phyloP scores from a whole-genome alignment of 2,888 invertebrate genomes.

The Imbricaverruca yamaguchii region DNA sequence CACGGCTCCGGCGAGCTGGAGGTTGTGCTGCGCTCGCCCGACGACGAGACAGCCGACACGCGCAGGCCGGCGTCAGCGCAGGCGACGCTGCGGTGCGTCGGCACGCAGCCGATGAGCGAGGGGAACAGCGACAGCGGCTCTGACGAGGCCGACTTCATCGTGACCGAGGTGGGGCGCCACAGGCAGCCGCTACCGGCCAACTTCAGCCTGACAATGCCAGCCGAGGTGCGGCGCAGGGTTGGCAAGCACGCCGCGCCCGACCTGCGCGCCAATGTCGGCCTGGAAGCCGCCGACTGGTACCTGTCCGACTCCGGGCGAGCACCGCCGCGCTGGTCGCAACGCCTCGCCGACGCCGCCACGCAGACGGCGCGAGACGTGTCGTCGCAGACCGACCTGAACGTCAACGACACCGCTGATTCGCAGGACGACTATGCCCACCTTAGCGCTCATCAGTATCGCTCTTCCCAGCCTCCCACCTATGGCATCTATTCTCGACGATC shows the following conservation, averaged over 20 bases:
- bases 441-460: not conserved
- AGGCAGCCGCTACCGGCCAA: not conserved
- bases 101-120: not conserved
- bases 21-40: not conserved
- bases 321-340: not conserved
- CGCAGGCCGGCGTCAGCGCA: not conserved
- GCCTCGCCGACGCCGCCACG: not conserved
- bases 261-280: too few relatives aligned
- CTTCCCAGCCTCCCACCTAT: not conserved
- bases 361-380: not conserved
- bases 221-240: not conserved
- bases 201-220: not conserved
- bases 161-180: not conserved
- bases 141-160: not conserved
- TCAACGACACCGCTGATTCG: not conserved
- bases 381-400: not conserved
- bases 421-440: not conserved
- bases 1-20: constrained; percentile 8
- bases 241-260: not conserved
- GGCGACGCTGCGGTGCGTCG: not conserved
- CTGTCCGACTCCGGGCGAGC: not conserved
- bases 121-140: not conserved
- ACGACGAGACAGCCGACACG: not conserved
- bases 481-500: not conserved
- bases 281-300: not conserved